These are phyloP conservation scores for Nothoprocta pentlandii DNA, from an alignment of 2,113 vertebrate species.

Conservation along the genomic window DNA sequence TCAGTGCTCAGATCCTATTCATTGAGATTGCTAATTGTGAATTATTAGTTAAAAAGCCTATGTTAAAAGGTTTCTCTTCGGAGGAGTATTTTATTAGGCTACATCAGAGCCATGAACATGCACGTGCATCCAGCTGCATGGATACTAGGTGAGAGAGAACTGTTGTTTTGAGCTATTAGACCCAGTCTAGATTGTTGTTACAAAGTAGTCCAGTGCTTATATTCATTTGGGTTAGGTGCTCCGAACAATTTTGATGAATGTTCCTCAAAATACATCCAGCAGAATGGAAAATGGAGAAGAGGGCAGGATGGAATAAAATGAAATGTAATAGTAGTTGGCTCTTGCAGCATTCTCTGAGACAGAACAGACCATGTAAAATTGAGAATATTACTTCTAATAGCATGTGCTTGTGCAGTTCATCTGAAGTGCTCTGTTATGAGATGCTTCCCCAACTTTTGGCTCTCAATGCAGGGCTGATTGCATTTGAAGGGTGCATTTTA, in stretches of 20 bases:
- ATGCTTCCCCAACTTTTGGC: background rate
- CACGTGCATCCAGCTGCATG: fast-evolving
- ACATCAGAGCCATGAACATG: background rate
- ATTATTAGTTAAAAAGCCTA: background rate
- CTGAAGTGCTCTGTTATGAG: background rate
- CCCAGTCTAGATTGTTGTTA: background rate
- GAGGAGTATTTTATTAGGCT: background rate
- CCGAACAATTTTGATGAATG: background rate
- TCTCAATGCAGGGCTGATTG: background rate
- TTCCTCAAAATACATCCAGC: background rate
- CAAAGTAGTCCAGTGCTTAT: background rate
- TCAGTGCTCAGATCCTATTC: background rate
- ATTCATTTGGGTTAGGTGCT: background rate
- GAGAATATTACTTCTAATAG: background rate
- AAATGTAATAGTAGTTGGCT: background rate
- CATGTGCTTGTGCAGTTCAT: background rate
- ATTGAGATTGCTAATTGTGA: background rate
- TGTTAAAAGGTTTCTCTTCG: background rate
- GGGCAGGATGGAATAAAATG: background rate
- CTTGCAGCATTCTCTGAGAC: background rate
- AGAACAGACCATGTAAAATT: background rate
- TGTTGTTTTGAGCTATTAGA: background rate
- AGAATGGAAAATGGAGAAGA: background rate
- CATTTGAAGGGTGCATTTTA: background rate
- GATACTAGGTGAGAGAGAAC: background rate